Percentiles rank a stretch among this genome's conserved stretches.
Evolutionary conservation across 2,888 invertebrate species (phyloP).

Genomic region (Azorinus chamasolen): DNA sequence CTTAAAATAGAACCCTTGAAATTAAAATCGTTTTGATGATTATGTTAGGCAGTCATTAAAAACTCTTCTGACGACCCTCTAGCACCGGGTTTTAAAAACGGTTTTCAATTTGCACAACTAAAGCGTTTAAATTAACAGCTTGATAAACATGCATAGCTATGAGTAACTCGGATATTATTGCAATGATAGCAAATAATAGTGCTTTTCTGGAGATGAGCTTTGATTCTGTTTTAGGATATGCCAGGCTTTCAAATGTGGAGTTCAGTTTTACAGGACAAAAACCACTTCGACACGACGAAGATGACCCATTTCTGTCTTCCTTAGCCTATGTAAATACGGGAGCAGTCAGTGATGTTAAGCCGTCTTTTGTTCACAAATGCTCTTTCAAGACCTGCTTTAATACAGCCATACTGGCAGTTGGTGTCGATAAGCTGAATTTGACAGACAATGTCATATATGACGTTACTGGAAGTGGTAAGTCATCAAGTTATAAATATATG

Average conservation of each 20-base stretch:
- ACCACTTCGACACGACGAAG: conserved; percentile 73
- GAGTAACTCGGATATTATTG: too few relatives aligned
- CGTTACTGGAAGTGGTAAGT: conserved; percentile 76
- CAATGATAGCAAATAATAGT: too few relatives aligned
- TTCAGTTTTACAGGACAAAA: conserved; percentile 81
- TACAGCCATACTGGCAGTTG: conserved; percentile 79
- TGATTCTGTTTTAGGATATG: conserved; percentile 77
- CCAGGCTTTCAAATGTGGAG: conserved; percentile 78
- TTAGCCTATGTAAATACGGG: conserved; percentile 76
- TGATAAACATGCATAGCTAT: conserved; percentile 74
- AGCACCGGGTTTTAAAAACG: too few relatives aligned
- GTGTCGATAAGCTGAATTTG: conserved; percentile 69
- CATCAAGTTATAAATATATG: too few relatives aligned
- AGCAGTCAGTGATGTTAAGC: conserved; percentile 62
- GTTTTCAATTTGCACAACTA: too few relatives aligned
- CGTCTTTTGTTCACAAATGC: conserved; percentile 73
- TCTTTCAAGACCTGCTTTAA: conserved; percentile 79
- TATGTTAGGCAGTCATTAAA: too few relatives aligned
- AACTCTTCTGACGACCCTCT: too few relatives aligned
- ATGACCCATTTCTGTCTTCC: conserved; percentile 80
- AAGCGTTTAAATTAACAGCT: too few relatives aligned
- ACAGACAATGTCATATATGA: conserved; percentile 80
- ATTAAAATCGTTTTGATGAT: too few relatives aligned
- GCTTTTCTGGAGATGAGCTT: too few relatives aligned
- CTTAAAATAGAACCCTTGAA: too few relatives aligned